phyloP scores from a whole-genome alignment of 2,113 vertebrate genomes.

The Eulemur rufifrons region DNA sequence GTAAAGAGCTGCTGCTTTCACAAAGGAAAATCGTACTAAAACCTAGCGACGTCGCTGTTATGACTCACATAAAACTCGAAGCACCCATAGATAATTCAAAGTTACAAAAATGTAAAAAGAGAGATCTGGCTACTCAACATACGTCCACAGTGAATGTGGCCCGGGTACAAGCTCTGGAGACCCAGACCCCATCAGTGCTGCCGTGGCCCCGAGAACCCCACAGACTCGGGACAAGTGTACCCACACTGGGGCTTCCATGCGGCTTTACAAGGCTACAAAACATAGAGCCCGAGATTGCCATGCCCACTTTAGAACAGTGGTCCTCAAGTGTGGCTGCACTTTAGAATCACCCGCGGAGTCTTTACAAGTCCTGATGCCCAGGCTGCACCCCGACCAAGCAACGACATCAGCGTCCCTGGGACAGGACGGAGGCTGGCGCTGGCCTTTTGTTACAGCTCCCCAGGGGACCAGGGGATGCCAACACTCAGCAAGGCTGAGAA shows the following conservation, averaged over 20 bases:
- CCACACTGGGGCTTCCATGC: not conserved
- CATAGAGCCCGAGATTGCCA: not conserved
- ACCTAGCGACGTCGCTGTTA: not conserved
- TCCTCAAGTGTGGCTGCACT: not conserved
- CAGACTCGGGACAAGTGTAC: accelerated
- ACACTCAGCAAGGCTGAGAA: not conserved
- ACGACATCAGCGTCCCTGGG: not conserved
- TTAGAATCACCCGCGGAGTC: not conserved
- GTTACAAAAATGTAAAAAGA: not conserved
- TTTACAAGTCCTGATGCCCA: not conserved
- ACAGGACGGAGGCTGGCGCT: not conserved
- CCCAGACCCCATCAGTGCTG: not conserved
- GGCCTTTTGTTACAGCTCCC: not conserved
- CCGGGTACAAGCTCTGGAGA: not conserved
- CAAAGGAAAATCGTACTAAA: not conserved
- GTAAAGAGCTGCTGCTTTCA: not conserved
- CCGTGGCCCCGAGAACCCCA: accelerated
- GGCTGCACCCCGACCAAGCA: not conserved
- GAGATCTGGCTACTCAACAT: not conserved
- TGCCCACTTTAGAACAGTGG: not conserved
- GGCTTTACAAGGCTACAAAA: not conserved
- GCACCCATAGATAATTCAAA: not conserved
- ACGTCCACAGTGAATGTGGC: not conserved
- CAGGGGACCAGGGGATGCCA: not conserved
- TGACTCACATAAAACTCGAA: not conserved